phyloP scores from a whole-genome alignment of 2,113 vertebrate genomes.

The Thermophis baileyi region DNA sequence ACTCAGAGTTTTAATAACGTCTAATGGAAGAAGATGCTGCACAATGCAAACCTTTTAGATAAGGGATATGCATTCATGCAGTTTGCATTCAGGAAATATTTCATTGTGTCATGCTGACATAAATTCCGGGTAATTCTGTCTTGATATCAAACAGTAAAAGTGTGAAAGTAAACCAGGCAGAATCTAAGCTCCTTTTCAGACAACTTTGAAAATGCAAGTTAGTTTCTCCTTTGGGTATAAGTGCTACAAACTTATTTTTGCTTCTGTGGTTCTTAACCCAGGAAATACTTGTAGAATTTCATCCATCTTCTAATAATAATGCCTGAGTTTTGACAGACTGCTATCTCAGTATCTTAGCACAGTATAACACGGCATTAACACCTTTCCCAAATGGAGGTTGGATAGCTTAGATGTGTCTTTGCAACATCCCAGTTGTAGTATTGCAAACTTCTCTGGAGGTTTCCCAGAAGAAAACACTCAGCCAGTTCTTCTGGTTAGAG shows the following conservation, averaged over 20 bases:
- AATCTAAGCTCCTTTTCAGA: constrained; percentile 26
- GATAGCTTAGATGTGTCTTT: constrained; percentile 47
- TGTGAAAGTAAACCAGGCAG: neutral
- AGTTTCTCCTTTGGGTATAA: constrained; percentile 34
- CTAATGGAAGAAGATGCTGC: neutral
- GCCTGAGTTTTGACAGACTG: constrained; percentile 53
- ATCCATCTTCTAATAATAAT: constrained; percentile 54
- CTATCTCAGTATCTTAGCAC: constrained; percentile 47
- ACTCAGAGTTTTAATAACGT: neutral
- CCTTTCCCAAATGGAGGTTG: constrained; percentile 50
- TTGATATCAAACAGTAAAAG: neutral
- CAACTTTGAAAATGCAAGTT: constrained; percentile 46
- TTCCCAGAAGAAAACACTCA: constrained; percentile 46
- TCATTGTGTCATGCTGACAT: accelerated
- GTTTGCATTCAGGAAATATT: neutral
- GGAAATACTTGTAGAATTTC: constrained; percentile 50
- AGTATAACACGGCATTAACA: neutral
- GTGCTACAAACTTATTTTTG: constrained; percentile 33
- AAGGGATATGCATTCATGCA: neutral
- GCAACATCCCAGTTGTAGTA: constrained; percentile 41
- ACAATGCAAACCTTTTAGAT: neutral
- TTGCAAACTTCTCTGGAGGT: constrained; percentile 36
- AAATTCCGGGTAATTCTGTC: neutral
- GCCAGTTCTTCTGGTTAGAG: constrained; percentile 8
- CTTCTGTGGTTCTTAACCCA: constrained; percentile 44